A percentile compares a stretch with the other conserved stretches of the same genome.
Conservation (phyloP, 2,113 vertebrate genomes). For the Thalassoma bifasciatum region DNA sequence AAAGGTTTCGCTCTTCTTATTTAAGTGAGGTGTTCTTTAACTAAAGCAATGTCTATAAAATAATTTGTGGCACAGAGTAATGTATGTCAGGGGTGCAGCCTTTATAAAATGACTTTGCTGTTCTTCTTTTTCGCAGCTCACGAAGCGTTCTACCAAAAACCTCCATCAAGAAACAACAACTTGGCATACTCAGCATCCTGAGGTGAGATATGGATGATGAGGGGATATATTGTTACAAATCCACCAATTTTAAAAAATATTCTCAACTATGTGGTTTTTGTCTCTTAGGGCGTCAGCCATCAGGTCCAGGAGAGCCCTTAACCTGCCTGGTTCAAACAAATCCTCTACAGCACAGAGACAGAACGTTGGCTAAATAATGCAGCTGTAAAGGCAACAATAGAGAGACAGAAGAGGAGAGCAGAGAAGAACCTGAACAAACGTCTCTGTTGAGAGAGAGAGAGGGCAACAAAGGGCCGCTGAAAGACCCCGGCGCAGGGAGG, state of each 20-base stretch:
- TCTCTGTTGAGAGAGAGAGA: constrained; percentile 34
- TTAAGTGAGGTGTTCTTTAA: neutral
- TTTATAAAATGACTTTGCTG: constrained; percentile 5
- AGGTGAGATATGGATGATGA: constrained; percentile 58
- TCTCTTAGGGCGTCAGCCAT: constrained; percentile 40
- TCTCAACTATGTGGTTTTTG: neutral
- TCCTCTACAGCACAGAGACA: constrained; percentile 1
- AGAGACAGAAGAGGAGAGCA: constrained; percentile 31
- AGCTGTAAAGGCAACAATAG: constrained; percentile 14
- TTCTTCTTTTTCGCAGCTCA: constrained; percentile 44
- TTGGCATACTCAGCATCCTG: constrained; percentile 52
- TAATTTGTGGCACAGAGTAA: neutral
- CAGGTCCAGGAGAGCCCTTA: constrained; percentile 5
- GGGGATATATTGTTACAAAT: neutral
- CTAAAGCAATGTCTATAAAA: constrained; percentile 19
- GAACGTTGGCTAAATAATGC: constrained; percentile 44
- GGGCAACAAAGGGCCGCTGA: constrained; percentile 49
- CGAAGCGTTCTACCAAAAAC: constrained; percentile 15
- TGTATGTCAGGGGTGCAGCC: neutral
- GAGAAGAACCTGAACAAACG: constrained; percentile 78
- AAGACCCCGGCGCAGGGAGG: constrained; percentile 16
- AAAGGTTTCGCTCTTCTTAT: neutral
- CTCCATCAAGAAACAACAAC: constrained; percentile 22
- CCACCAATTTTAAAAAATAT: neutral
- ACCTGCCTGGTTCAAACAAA: constrained; percentile 5